Base-by-base conservation (phyloP, 2,888 invertebrate species). In the Noctua pronuba region DNA sequence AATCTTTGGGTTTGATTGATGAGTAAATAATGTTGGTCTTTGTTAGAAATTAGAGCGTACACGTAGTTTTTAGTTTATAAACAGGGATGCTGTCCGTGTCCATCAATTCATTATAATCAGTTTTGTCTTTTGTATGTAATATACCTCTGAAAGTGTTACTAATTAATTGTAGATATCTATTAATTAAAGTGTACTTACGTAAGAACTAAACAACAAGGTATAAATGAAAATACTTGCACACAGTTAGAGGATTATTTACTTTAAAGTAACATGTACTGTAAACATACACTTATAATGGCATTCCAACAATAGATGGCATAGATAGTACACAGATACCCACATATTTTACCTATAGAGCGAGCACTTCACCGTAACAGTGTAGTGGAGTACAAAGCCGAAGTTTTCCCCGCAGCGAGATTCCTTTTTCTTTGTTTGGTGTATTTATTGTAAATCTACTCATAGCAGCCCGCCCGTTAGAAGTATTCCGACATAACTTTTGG, bases 401-500 rank as follows among this genome's bases (percentile, higher is more conserved):
- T 96, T 96, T 94, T 94, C 93, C 93, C 96, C 96, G 93, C 96
- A 96, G 93, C 94, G 94, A 94, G 95, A 96, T 96, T 96, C 95
- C 95, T 95, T 96, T 96, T 96, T 95, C 96, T 96, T 96, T 96
- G 96, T 96, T 96, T 95, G 94, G 95, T 95, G 95, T 96, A 96
- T 96, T 96, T 96, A 96, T 96, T 96, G 96, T 96, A 96, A 96
- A 96, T 96, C 95, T 95, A 96, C 96, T 96, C 96, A 96, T 96
- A 96, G 95, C 94, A 92, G 89, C 90, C 91, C 93, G 91, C 92
- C 91, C 93, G 94, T 94, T 95, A 94, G 93, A 95, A 96, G 96
- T 96, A 96, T 96, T 95, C 92, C 95, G 91, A 95, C 95, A 96
- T 96, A 96, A 96, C 95, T 96, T 96, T 94, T 94, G 93, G 93